Conservation (phyloP, 2,797 vertebrate species). For the Enteromius fasciolatus region DNA sequence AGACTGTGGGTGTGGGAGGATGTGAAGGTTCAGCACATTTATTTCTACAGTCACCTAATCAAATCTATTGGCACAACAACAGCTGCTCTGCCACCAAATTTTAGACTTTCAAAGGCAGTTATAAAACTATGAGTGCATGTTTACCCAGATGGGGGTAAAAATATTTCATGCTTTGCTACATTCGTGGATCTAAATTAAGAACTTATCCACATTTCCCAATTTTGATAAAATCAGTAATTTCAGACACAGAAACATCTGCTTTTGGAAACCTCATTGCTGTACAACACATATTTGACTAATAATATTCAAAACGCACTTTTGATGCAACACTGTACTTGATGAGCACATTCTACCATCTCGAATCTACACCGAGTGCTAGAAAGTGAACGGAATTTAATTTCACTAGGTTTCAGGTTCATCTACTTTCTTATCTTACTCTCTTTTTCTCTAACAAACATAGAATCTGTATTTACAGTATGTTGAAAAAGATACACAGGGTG, state of each 20-base stretch:
- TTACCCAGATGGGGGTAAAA: not conserved
- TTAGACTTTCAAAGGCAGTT: constrained; percentile 39
- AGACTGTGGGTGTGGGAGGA: constrained; percentile 43
- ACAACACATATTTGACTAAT: not conserved
- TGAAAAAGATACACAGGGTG: not conserved
- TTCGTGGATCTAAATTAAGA: not conserved
- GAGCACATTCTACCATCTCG: not conserved
- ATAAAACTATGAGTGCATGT: not conserved
- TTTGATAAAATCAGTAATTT: not conserved
- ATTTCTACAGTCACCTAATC: constrained; percentile 17
- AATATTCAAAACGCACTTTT: not conserved
- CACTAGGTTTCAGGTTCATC: not conserved
- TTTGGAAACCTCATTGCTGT: not conserved
- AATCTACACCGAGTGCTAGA: not conserved
- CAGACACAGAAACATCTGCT: not conserved
- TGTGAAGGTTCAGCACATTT: constrained; percentile 63
- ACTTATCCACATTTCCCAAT: not conserved
- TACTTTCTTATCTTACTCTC: not conserved
- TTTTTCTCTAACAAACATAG: not conserved
- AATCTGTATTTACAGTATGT: not conserved
- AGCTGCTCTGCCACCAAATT: constrained; percentile 66
- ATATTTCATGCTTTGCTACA: not conserved
- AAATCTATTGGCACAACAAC: constrained; percentile 53
- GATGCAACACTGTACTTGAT: not conserved
- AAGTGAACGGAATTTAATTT: not conserved